Evolutionary conservation across 2,797 vertebrate genomes (phyloP), one percentile per base, ranked within the genome.

Genomic region (Sciurus carolinensis): DNA sequence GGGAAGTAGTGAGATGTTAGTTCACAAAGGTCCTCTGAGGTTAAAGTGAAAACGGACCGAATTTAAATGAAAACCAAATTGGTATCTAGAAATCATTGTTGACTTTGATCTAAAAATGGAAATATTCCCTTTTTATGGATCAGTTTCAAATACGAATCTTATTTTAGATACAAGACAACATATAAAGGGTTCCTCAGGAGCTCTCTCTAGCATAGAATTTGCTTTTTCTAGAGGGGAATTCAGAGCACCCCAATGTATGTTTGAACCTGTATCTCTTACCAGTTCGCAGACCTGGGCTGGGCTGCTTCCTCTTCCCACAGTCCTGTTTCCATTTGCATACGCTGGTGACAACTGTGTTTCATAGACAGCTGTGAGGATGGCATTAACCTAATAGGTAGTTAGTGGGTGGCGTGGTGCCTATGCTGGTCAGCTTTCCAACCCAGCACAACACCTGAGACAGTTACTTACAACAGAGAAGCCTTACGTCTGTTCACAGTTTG

Each of bases 61-160:
- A 44, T 14, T 75, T 79, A 72, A 93, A 67, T 73, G 71, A 79
- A 47, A 90, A 64, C 39, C 59, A 89, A 94, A 64, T 44, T 69
- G 47, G 80, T 50, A 36, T 47, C 52, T 72, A 85, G 52, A 95
- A 39, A 33, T 92, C 30, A 24, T 76, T 67, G 64, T 52, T 69
- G 30, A 91, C 36, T 81, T 66, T 69, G 36, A 88, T 44, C 30
- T 57, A 67, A 81, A 96, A 93, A 83, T 66, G 47, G 3, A 30
- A 42, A 3, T 69, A 57, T 71, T 88, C 94, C 54, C 84, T 88
- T 82, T 39, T 69, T 84, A 77, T 79, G 64, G 44, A 89, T 39
- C 30, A 64, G 22, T 69, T 93, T 26, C 30, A 85, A 82, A 90
- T 80, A 62, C 6, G 42, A 92, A 76, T 87, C 59, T 85, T 81